Evolutionary conservation across 2,797 vertebrate species (phyloP).

Genomic region (Synaphobranchus kaupii): DNA sequence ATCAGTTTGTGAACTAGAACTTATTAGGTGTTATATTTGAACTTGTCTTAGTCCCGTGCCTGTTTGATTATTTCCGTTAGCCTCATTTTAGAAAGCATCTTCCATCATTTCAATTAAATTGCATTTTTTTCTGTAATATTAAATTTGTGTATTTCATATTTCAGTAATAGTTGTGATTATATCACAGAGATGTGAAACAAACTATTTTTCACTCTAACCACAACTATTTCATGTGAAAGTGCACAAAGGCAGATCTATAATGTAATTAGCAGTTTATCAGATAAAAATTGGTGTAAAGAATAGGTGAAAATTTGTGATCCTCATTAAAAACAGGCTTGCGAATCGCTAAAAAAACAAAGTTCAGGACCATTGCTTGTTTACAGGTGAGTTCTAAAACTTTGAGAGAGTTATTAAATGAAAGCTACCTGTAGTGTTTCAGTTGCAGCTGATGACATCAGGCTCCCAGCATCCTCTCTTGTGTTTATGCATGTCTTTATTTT

Average conservation of each 20-base stretch:
- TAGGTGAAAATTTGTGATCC: not conserved
- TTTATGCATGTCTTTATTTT: not conserved
- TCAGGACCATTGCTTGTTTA: not conserved
- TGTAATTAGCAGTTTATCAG: not conserved
- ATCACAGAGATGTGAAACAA: not conserved
- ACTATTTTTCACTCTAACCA: not conserved
- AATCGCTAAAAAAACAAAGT: not conserved
- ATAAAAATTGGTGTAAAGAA: not conserved
- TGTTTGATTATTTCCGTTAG: not conserved
- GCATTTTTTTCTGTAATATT: not conserved
- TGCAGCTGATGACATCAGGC: too few species aligned
- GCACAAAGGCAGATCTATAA: not conserved
- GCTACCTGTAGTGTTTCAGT: not conserved
- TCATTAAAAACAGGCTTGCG: not conserved
- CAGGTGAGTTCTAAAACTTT: not conserved
- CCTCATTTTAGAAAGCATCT: not conserved
- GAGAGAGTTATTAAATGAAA: not conserved
- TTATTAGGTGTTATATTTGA: constrained; percentile 10
- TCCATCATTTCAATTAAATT: not conserved
- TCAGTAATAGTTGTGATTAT: not conserved
- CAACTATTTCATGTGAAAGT: not conserved
- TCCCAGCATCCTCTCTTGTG: not conserved
- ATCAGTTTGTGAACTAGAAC: not conserved
- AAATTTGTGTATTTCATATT: not conserved
- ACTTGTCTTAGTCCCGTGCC: not conserved